Conservation (phyloP, 2,113 vertebrate genomes). For the Triplophysa dalaica region DNA sequence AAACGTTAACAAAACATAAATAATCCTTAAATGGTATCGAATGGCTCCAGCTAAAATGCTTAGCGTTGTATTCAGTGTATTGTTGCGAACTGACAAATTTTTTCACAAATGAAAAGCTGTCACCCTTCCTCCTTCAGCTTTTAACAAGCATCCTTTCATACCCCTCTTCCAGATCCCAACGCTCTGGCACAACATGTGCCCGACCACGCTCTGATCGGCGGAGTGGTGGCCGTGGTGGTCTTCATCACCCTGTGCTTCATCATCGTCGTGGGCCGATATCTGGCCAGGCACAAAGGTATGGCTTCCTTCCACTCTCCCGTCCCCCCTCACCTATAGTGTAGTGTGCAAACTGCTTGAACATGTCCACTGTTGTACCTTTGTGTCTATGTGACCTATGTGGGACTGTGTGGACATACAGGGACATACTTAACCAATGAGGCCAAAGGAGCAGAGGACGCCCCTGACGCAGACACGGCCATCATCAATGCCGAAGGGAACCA, state of each 20-base stretch:
- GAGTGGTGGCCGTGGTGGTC: constrained; percentile 96
- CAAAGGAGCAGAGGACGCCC: constrained; percentile 97
- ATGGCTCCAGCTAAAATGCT: background rate
- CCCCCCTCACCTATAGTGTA: constrained; percentile 41
- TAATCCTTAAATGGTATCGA: background rate
- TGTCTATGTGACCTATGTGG: constrained; percentile 58
- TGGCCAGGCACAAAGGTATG: constrained; percentile 99
- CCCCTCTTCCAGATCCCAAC: constrained; percentile 84
- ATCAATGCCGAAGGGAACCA: constrained; percentile 99
- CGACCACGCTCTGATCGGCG: constrained; percentile 95
- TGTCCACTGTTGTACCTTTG: constrained; percentile 51
- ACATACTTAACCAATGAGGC: constrained; percentile 99
- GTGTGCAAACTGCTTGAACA: constrained; percentile 55
- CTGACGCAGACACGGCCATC: constrained; percentile 97
- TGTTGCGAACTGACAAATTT: background rate
- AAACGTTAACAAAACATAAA: no score
- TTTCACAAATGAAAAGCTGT: background rate
- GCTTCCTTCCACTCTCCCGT: constrained; percentile 26
- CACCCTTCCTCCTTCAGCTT: background rate
- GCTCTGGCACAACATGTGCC: constrained; percentile 87
- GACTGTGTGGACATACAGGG: constrained; percentile 72
- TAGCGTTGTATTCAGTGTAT: constrained; percentile 11
- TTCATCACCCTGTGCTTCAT: constrained; percentile 98
- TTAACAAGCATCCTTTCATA: background rate
- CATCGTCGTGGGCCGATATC: constrained; percentile 94